These are phyloP conservation scores for Taenaris catops DNA, from an alignment of 2,888 invertebrate species.

Conservation along the genomic window DNA sequence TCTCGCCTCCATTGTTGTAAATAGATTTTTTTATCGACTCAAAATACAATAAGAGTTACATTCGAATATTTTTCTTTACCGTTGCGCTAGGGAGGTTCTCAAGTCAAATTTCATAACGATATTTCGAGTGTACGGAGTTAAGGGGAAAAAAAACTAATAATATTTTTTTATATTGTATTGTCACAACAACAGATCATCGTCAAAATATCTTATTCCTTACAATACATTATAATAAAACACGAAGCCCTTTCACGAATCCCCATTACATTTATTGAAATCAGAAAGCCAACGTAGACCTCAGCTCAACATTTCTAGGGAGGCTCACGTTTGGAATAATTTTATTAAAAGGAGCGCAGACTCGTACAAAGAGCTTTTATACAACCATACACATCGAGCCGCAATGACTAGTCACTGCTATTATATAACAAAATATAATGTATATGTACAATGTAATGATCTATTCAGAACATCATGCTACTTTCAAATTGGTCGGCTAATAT, in stretches of 20 bases:
- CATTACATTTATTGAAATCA: constrained; percentile 10
- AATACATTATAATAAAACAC: constrained; percentile 18
- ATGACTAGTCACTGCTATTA: constrained; percentile 62
- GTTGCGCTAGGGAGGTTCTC: too few relatives aligned
- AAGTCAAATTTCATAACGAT: too few relatives aligned
- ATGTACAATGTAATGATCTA: constrained; percentile 34
- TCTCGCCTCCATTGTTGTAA: constrained; percentile 1
- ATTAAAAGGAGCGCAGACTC: constrained; percentile 19
- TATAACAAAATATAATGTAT: constrained; percentile 25
- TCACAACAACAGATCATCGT: constrained; percentile 13
- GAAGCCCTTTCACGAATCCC: constrained; percentile 15
- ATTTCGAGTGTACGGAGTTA: too few relatives aligned
- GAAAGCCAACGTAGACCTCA: constrained; percentile 1
- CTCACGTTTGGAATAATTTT: constrained; percentile 11
- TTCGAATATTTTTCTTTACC: too few relatives aligned
- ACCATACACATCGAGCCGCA: constrained; percentile 28
- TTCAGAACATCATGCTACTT: constrained; percentile 31
- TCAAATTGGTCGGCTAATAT: background rate
- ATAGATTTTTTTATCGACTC: too few relatives aligned
- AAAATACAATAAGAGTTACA: too few relatives aligned
- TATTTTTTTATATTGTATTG: constrained; percentile 10
- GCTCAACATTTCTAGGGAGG: background rate
- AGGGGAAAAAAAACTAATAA: constrained; percentile 18
- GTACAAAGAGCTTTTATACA: constrained; percentile 29
- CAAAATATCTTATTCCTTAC: constrained; percentile 16